phyloP scores from a whole-genome alignment of 2,113 vertebrate genomes.

The Heloderma charlesbogerti region DNA sequence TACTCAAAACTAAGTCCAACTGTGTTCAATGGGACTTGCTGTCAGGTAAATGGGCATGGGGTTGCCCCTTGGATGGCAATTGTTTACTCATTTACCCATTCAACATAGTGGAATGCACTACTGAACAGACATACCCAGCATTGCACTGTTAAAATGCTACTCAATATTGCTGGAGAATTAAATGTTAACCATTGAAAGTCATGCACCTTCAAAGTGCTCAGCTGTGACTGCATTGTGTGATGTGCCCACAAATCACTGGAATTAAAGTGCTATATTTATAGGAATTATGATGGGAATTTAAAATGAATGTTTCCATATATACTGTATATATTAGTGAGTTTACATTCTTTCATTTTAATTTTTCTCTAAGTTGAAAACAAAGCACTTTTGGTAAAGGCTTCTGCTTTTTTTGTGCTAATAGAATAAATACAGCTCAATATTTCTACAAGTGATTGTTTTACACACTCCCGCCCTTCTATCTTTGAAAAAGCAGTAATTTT shows the following conservation, averaged over 20 bases:
- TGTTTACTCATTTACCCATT: not conserved
- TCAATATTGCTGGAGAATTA: not conserved
- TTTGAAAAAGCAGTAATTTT: conserved; percentile 37
- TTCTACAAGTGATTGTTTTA: conserved; percentile 32
- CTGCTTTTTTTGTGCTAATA: conserved; percentile 27
- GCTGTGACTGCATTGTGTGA: not conserved
- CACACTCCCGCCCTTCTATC: not conserved
- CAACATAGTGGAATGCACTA: not conserved
- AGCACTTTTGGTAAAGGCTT: not conserved
- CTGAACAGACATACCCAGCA: not conserved
- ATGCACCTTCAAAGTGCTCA: not conserved
- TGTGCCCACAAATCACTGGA: not conserved
- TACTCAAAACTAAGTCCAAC: not conserved
- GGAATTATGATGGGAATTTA: not conserved
- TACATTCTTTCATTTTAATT: not conserved
- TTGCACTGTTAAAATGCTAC: not conserved
- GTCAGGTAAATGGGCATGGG: not conserved
- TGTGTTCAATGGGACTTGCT: not conserved
- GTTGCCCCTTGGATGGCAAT: not conserved
- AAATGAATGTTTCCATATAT: not conserved
- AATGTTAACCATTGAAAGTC: not conserved
- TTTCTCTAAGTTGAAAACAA: conserved; percentile 14
- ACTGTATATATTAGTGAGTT: too few species aligned
- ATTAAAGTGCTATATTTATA: not conserved
- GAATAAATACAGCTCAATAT: conserved; percentile 38